phyloP scores from a whole-genome alignment of 2,888 invertebrate species.

The Physocephala rufipes region DNA sequence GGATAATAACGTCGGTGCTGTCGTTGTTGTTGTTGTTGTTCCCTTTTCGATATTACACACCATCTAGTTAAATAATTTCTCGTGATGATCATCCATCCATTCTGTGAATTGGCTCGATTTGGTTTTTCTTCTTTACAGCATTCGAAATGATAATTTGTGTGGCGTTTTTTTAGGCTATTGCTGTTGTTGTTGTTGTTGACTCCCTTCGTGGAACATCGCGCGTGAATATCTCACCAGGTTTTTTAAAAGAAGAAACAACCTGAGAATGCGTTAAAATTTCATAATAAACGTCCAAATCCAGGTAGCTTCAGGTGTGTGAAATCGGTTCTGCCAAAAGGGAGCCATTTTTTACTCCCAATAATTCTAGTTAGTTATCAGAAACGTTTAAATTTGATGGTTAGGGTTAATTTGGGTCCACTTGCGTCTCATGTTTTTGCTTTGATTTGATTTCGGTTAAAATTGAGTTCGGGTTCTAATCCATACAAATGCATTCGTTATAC shows the following conservation, averaged over 20 bases:
- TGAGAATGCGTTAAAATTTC: constrained; percentile 24
- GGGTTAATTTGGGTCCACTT: constrained; percentile 55
- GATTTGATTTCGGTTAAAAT: not conserved
- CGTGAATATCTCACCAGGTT: not conserved
- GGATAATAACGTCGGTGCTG: constrained; percentile 35
- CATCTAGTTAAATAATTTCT: constrained; percentile 48
- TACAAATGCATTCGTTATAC: constrained; percentile 14
- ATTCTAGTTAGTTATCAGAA: constrained; percentile 55
- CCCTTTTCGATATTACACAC: not conserved
- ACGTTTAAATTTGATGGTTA: constrained; percentile 63
- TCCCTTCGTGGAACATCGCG: constrained; percentile 8
- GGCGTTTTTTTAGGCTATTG: no score
- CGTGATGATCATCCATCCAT: constrained; percentile 47
- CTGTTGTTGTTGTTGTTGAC: constrained; percentile 35
- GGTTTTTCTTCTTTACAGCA: no score
- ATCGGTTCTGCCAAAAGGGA: not conserved
- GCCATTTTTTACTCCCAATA: not conserved
- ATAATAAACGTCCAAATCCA: constrained; percentile 10
- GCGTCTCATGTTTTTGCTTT: constrained; percentile 33
- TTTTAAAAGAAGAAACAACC: not conserved
- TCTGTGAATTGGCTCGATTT: constrained; percentile 32
- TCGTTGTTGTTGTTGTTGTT: constrained; percentile 25
- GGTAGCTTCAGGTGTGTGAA: constrained; percentile 15
- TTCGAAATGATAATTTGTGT: no score
- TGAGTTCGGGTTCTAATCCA: not conserved